A percentile compares a stretch with the other conserved stretches of the same genome.
Conservation (phyloP, 2,113 vertebrate genomes). For the Globicephala melas region DNA sequence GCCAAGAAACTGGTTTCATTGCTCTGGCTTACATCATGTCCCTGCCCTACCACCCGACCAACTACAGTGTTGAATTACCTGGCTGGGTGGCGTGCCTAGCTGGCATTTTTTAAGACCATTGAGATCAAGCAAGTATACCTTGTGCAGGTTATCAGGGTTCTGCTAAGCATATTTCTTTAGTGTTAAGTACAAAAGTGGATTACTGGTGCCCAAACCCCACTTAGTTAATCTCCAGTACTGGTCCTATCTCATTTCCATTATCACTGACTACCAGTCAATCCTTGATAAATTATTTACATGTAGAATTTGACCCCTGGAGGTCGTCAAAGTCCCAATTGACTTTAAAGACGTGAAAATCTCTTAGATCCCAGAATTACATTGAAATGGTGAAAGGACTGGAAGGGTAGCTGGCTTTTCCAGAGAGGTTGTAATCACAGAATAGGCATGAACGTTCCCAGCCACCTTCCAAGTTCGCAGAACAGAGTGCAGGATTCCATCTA, state of each 20-base stretch:
- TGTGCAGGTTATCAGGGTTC: background rate
- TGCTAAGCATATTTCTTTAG: background rate
- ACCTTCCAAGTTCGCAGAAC: background rate
- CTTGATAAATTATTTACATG: background rate
- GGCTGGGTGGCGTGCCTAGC: background rate
- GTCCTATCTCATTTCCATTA: background rate
- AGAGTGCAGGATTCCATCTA: background rate
- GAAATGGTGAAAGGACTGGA: background rate
- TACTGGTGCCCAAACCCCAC: background rate
- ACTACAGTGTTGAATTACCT: background rate
- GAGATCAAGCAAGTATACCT: background rate
- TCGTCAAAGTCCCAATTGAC: background rate
- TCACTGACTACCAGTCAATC: background rate
- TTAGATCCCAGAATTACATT: background rate
- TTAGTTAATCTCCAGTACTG: background rate
- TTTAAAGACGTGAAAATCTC: background rate
- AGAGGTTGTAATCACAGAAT: background rate
- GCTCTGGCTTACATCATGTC: background rate
- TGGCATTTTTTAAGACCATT: background rate
- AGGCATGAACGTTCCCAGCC: too few species aligned
- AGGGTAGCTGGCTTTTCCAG: background rate
- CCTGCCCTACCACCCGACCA: background rate
- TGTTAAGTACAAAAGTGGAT: background rate
- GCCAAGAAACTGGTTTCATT: background rate
- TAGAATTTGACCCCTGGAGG: background rate